phyloP scores from a whole-genome alignment of 2,113 vertebrate genomes.

The Cebidichthys violaceus region DNA sequence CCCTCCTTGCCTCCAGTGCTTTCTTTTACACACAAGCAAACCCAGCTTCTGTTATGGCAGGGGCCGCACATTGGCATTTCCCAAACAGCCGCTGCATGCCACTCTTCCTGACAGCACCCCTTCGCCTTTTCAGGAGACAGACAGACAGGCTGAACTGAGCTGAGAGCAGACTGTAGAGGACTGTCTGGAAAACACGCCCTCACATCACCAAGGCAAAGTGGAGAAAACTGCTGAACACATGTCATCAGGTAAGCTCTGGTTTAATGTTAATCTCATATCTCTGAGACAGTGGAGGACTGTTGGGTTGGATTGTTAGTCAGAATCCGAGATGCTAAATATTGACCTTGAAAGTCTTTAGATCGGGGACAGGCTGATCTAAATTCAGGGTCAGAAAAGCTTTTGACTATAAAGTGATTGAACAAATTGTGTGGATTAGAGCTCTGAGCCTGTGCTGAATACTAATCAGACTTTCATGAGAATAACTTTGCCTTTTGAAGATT shows the following conservation, averaged over 20 bases:
- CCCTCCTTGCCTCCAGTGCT: slow-evolving; percentile 65
- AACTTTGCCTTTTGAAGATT: slow-evolving; percentile 43
- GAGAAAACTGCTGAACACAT: slow-evolving; percentile 53
- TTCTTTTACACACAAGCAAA: slow-evolving; percentile 72
- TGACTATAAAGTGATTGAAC: slow-evolving; percentile 56
- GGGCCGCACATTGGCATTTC: slow-evolving; percentile 70
- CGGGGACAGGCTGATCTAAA: slow-evolving; percentile 37
- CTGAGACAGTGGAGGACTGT: slow-evolving; percentile 13
- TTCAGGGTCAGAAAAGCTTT: slow-evolving; percentile 59
- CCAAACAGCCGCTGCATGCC: slow-evolving; percentile 70
- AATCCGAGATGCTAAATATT: slow-evolving; percentile 45
- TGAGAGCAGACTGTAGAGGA: slow-evolving; percentile 52
- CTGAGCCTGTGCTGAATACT: slow-evolving; percentile 38
- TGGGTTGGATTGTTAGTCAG: slow-evolving; percentile 50
- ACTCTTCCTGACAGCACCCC: slow-evolving; percentile 62
- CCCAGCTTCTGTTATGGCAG: slow-evolving; percentile 80
- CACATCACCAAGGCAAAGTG: slow-evolving; percentile 47
- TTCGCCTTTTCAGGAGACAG: slow-evolving; percentile 50
- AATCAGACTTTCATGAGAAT: slow-evolving; percentile 18
- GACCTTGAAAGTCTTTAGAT: slow-evolving; percentile 68
- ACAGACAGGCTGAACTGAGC: slow-evolving; percentile 57
- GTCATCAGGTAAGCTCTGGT: slow-evolving; percentile 68
- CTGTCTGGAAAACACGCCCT: slow-evolving; percentile 54
- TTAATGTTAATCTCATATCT: slow-evolving; percentile 48
- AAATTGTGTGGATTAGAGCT: slow-evolving; percentile 44